A percentile compares a stretch with the other conserved stretches of the same genome.
Conservation (phyloP, 2,888 invertebrate genomes). For the Quadroppia sp. region DNA sequence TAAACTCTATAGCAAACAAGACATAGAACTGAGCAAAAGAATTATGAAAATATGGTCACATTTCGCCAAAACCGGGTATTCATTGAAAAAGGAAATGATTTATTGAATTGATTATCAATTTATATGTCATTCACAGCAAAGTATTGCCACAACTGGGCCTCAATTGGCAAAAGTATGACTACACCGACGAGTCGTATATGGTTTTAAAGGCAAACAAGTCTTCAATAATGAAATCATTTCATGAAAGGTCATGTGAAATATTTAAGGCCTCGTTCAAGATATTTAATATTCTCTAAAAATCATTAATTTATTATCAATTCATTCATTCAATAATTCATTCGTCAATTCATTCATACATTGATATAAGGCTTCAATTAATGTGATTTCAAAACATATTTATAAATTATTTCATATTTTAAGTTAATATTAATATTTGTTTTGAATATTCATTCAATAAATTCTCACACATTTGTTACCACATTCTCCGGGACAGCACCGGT, state of each 20-base stretch:
- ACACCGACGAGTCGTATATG: slow-evolving; percentile 6
- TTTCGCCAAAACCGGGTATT: slow-evolving; percentile 85
- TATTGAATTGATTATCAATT: background rate
- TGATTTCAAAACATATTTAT: background rate
- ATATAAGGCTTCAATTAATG: background rate
- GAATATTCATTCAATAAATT: too few species aligned
- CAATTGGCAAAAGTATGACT: background rate
- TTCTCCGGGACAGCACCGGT: slow-evolving; percentile 20
- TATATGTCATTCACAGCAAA: too few species aligned
- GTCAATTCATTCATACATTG: background rate
- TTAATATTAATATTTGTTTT: too few species aligned
- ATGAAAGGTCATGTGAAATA: slow-evolving; percentile 26
- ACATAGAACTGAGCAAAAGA: slow-evolving; percentile 74
- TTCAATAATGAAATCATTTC: background rate
- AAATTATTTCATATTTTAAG: too few species aligned
- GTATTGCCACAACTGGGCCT: background rate
- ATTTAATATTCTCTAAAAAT: background rate
- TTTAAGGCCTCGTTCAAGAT: slow-evolving; percentile 19
- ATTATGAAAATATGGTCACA: slow-evolving; percentile 96
- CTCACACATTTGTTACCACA: slow-evolving; percentile 25
- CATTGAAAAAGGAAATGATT: background rate
- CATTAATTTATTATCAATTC: background rate
- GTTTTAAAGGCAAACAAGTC: slow-evolving; percentile 7
- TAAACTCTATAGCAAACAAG: slow-evolving; percentile 52
- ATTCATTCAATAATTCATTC: background rate